Base-by-base conservation (phyloP, 2,797 vertebrate genomes). In the Pantherophis alleghaniensis region DNA sequence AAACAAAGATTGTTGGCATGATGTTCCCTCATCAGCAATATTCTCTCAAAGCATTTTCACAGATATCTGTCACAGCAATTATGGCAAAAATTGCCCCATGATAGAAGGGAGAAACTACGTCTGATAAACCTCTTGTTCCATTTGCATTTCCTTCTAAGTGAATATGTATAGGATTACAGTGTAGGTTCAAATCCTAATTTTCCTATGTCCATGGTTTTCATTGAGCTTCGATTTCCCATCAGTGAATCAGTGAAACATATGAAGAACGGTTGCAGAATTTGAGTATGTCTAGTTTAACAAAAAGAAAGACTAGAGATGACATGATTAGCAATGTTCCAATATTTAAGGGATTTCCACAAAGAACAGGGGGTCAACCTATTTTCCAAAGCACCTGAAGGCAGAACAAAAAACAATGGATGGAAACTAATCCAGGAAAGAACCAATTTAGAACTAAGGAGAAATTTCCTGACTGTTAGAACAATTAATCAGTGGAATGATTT, bases 61-160 rank as follows among this genome's bases (percentile, higher is more conserved):
- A 93, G 90, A 91, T 93, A 93, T 91, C 90, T 93, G 93, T 93
- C 93, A 93, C 47, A 91, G 93, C 87, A 93, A 91, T 91, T 93
- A 93, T 89, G 87, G 87, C 69, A 89, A 69, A 91, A 91, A 93
- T 89, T 91, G 87, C 89, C 90, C 90, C 90, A 89, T 56, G 87
- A 89, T 7, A 87, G 47, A 51, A 60, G 47, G 90, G 28, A 60
- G n/a, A 55, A 89, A 22, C 88, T n/a, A 89, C 12, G 69, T 89
- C 59, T 56, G 53, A 90, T 57, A n/a, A 51, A 89, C 83, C 18
- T 66, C 51, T 89, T 56, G 61, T 93, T 91, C 63, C 87, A 63
- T 42, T 83, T 51, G 24, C 55, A 37, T 51, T 89, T n/a, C 47
- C 55, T 18, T 83, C 83, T 86, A 87, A 89, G 13, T 56, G 47